Evolutionary conservation across 2,797 vertebrate genomes (phyloP), one percentile per base, ranked within the genome.

Genomic region (Schizopygopsis pylzovi): DNA sequence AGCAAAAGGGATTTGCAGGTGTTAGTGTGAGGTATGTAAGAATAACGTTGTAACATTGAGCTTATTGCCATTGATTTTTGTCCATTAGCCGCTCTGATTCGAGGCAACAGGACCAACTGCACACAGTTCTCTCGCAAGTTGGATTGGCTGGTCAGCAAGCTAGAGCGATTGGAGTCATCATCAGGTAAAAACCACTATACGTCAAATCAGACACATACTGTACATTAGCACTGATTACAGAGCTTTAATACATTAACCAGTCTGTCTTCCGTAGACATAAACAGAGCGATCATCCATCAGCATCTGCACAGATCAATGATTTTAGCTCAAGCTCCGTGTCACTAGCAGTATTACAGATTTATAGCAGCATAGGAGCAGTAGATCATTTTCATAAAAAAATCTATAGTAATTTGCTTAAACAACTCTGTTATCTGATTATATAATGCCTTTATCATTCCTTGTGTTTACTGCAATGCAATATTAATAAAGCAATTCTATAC

Each of bases 101-200:
- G 95, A 89, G 98, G 98, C 81, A 99, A 99, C 93, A 96, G 98
- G 93, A 98, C 96, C 91, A 99, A 99, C 86, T 99, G 98, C 84
- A 97, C 98, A 84, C 97, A 99, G 90, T 99, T 99, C 94, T 99
- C 98, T 76, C 95, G 96, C 85, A 99, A 98, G 84, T 94, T 99
- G 70, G 98, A 99, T 88, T 99, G 98, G 98, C 92, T 99, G 86
- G 96, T 99, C 92, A 99, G 98, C 94, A 99, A 99, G 95, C 92
- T 99, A 91, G 98, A 99, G 92, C 95, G 98, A 91, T 92, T 99
- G 92, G 98, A 99, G 89, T 99, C 98, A 86, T 99, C 98, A 87
- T 98, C 98, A 96, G 98, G 98, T 99, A 94, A 41, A n/a, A 22
- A 8, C 67, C 10, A 73, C 78, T 75, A 77, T 33, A 43, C 0